Conservation (phyloP, 1,140 invertebrate species). For the Triops longicaudatus region DNA sequence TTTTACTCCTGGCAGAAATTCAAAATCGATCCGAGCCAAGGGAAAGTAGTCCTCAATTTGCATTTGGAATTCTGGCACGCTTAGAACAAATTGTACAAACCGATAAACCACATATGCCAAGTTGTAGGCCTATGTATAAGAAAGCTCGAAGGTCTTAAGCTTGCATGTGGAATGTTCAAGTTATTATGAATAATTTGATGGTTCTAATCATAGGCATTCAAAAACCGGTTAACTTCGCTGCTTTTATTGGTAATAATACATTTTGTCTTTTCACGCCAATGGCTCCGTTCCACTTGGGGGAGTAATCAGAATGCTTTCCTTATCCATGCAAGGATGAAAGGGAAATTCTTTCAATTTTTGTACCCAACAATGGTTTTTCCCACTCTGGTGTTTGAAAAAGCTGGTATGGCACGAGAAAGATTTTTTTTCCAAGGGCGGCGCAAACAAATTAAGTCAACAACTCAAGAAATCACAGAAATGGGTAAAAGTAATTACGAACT, state of each 20-base stretch:
- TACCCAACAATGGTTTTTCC: background rate
- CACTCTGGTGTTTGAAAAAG: background rate
- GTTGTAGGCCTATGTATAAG: no score
- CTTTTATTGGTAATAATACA: conserved; percentile 16
- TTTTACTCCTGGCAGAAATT: background rate
- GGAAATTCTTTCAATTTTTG: background rate
- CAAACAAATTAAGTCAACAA: background rate
- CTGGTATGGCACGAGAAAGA: conserved; percentile 1
- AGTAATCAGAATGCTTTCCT: background rate
- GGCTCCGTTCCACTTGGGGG: background rate
- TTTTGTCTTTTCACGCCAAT: background rate
- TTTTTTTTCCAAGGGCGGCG: background rate
- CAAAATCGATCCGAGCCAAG: background rate
- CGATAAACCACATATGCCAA: no score
- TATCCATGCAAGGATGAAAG: background rate
- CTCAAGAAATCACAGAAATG: background rate
- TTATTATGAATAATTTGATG: no score
- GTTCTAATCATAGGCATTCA: no score
- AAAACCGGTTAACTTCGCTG: background rate
- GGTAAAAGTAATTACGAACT: background rate
- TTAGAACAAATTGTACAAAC: no score
- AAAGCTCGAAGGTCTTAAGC: no score
- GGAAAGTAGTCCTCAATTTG: background rate
- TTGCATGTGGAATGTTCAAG: no score
- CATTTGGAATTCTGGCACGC: background rate